Evolutionary conservation across 2,888 invertebrate species (phyloP), one percentile per base, ranked within the genome.

Genomic region (Cephus nigrinus): DNA sequence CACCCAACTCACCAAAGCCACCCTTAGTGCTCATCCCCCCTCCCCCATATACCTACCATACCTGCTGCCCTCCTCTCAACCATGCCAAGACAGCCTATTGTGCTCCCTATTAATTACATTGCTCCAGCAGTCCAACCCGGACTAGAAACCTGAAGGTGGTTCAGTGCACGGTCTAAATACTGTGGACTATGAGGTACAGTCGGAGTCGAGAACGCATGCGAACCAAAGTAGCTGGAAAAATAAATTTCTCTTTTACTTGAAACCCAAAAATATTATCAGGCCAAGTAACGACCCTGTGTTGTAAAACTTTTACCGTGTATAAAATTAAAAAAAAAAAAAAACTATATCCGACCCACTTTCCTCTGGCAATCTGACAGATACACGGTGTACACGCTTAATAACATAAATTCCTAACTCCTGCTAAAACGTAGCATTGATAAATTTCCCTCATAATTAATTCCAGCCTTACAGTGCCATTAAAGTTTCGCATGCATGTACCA

Each of bases 71-170:
- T 83, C 69, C 34, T 72, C 68, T 73, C 79, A 31, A 69, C 77
- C 78, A 80, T 77, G 35, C 33, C 87, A 85, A 88, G 88, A 88
- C 89, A 89, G 86, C 75, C 88, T 87, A 89, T 88, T 89, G 89
- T 88, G 86, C 85, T 87, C 80, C 86, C 89, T 88, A 89, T 88
- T 89, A 89, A 89, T 89, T 89, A 89, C 88, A 88, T 88, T 87
- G 87, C 86, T 82, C 84, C 81, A 82, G 79, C 82, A 79, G 71
- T 82, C 81, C 80, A 81, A 76, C 81, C 81, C 83, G 80, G 76
- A 34, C 78, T 75, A 75, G 81, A 80, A 81, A 80, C 79, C 76
- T 78, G 77, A 81, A 81, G 74, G 78, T 5, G 79, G 80, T 73
- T 81, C 80, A 80, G 80, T 68, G 77, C 81, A 85, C 83, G 84